Conservation (phyloP, 2,888 invertebrate genomes). For the Mesorhabditis sp. region DNA sequence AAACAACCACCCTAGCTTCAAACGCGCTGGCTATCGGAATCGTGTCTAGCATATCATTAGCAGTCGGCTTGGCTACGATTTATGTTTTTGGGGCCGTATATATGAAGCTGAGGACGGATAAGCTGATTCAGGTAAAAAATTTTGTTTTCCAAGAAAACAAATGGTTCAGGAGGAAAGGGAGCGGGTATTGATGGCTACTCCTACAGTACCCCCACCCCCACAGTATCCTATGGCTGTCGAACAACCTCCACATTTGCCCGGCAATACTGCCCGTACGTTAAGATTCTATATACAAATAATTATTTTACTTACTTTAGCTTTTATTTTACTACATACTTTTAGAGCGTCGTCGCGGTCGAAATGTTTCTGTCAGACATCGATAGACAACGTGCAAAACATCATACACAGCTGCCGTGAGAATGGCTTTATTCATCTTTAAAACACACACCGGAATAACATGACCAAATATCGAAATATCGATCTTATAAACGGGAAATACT, state of each 20-base stretch:
- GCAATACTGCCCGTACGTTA: background rate
- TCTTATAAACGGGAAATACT: no score
- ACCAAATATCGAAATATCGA: no score
- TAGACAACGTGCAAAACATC: no score
- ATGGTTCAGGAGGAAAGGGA: background rate
- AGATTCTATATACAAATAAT: no score
- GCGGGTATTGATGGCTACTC: background rate
- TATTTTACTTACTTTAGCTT: no score
- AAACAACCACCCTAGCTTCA: background rate
- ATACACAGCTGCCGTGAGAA: no score
- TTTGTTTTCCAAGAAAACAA: background rate
- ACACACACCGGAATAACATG: no score
- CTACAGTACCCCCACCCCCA: background rate
- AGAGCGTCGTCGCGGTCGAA: no score
- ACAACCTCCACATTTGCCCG: background rate
- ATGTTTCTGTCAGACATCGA: no score
- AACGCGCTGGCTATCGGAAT: conserved; percentile 3
- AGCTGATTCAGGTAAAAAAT: background rate
- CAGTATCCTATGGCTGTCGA: background rate
- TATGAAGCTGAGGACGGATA: conserved; percentile 5
- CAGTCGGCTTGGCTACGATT: background rate
- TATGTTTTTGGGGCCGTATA: conserved; percentile 1
- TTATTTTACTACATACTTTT: no score
- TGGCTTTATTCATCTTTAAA: no score
- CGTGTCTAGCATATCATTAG: background rate